Conservation (phyloP, 2,113 vertebrate species). For the Prionailurus bengalensis region DNA sequence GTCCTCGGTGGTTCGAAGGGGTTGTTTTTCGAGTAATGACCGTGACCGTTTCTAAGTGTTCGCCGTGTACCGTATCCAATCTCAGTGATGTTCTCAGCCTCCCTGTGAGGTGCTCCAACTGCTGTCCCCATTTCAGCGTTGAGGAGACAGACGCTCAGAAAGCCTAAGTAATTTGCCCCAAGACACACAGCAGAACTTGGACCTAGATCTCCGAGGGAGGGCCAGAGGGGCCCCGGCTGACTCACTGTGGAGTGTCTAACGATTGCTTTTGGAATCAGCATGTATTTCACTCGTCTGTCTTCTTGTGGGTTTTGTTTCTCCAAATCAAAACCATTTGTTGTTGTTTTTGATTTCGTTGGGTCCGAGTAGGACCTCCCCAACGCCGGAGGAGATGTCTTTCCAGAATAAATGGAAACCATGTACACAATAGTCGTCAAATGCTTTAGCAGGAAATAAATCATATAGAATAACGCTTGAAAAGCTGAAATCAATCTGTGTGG, state of each 20-base stretch:
- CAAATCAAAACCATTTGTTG: conserved; percentile 67
- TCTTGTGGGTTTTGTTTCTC: conserved; percentile 38
- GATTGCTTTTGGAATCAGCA: neutral
- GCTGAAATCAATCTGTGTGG: neutral
- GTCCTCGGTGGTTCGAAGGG: neutral
- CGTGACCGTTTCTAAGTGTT: neutral
- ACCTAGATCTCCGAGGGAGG: neutral
- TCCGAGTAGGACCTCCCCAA: neutral
- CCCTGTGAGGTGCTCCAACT: neutral
- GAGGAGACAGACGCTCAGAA: neutral
- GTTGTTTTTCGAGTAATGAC: neutral
- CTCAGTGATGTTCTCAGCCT: fast-evolving
- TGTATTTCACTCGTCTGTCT: neutral
- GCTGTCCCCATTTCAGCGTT: neutral
- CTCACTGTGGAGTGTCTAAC: neutral
- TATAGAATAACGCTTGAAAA: neutral
- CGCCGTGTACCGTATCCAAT: fast-evolving
- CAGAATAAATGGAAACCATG: conserved; percentile 27
- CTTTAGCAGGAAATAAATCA: neutral
- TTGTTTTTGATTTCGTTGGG: neutral
- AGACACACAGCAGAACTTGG: neutral
- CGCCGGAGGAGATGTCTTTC: neutral
- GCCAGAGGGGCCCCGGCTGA: neutral
- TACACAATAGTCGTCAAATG: neutral
- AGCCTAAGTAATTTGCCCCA: neutral